A percentile compares a stretch with the other conserved stretches of the same genome.
Conservation (phyloP, 2,797 vertebrate genomes). For the Anolis apletophallus region DNA sequence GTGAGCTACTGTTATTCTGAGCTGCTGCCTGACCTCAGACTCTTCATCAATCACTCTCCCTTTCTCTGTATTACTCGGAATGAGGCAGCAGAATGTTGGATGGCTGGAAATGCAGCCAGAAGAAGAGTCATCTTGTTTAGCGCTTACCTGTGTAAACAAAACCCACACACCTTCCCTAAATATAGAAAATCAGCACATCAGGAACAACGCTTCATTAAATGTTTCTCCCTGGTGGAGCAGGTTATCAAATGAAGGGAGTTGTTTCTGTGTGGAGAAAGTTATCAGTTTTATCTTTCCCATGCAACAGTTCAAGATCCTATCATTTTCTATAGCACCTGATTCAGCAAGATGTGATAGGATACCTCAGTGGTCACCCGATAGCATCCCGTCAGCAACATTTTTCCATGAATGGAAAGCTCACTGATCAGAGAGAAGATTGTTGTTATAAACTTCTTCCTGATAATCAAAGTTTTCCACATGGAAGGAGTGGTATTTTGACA, state of each 20-base stretch:
- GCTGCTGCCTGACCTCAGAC: neutral
- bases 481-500: neutral
- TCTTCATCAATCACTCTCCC: neutral
- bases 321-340: neutral
- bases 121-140: neutral
- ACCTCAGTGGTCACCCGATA: neutral
- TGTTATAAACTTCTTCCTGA: neutral
- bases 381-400: neutral
- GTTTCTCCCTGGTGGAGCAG: neutral
- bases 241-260: neutral
- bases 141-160: neutral
- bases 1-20: neutral
- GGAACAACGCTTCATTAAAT: neutral
- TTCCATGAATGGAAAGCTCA: neutral
- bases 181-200: neutral
- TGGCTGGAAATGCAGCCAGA: neutral
- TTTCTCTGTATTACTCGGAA: neutral
- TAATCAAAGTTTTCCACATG: neutral
- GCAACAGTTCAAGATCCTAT: neutral
- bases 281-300: neutral
- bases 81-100: neutral
- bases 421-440: neutral
- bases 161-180: too few relatives aligned
- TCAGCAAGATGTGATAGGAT: neutral
- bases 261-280: neutral